Conservation (phyloP, 1,140 invertebrate genomes). For the Drosophila varians region DNA sequence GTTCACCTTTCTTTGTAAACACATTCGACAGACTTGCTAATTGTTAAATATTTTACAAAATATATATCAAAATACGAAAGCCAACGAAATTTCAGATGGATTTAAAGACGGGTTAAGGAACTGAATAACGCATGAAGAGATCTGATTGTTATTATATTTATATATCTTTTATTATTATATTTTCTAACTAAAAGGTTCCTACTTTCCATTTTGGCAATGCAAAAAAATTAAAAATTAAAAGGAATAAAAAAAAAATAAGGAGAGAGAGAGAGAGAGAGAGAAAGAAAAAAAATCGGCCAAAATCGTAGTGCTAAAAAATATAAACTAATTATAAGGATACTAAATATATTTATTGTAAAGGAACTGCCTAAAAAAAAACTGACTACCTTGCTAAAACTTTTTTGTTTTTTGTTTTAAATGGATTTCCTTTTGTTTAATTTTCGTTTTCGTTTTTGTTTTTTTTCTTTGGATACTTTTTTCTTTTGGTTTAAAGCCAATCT, state of each 20-base stretch:
- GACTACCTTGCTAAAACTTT: slow-evolving; percentile 14
- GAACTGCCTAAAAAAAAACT: slow-evolving; percentile 43
- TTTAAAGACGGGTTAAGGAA: not conserved
- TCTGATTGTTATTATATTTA: slow-evolving; percentile 18
- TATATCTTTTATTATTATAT: slow-evolving; percentile 4
- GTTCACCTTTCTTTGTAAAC: not conserved
- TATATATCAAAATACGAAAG: not conserved
- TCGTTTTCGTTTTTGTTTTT: slow-evolving; percentile 8
- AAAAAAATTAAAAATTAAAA: slow-evolving; percentile 1
- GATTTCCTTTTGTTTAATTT: not conserved
- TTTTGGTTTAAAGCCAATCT: not conserved
- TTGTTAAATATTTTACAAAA: slow-evolving; percentile 29
- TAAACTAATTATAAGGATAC: not conserved
- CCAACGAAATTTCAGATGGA: no score
- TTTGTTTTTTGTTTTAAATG: not conserved
- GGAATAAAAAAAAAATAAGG: not conserved
- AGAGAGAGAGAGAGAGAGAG: not conserved
- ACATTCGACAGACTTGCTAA: slow-evolving; percentile 26
- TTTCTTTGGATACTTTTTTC: no score
- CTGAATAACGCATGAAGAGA: slow-evolving; percentile 60
- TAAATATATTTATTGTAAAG: slow-evolving; percentile 12
- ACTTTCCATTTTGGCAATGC: not conserved
- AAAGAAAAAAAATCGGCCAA: not conserved
- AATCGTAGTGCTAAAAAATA: not conserved
- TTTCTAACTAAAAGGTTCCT: slow-evolving; percentile 4